A percentile compares a stretch with the other conserved stretches of the same genome.
These are phyloP conservation scores for Loxodonta africana DNA, from an alignment of 2,113 vertebrate species.

Conservation along the genomic window DNA sequence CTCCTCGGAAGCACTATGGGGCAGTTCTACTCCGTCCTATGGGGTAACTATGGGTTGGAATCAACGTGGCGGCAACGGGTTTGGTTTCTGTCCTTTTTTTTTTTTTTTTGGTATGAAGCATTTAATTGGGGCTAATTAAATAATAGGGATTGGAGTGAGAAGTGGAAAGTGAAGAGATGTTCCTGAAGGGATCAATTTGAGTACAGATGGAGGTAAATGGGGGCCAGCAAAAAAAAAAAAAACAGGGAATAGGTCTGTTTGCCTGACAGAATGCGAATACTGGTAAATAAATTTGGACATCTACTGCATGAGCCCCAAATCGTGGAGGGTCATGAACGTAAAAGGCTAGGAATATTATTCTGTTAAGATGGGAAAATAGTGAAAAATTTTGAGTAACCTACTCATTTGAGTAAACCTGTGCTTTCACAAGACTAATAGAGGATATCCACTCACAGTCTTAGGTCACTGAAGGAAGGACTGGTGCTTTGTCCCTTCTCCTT, in stretches of 20 bases:
- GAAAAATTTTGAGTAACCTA: not conserved
- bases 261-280: not conserved
- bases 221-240: not conserved
- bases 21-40: no score
- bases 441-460: not conserved
- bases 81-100: no score
- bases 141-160: not conserved
- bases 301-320: fast-evolving
- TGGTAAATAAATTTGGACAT: not conserved
- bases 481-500: not conserved
- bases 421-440: not conserved
- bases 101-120: no score
- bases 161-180: not conserved
- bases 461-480: not conserved
- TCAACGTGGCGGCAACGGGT: no score
- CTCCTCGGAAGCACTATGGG: no score
- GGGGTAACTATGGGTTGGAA: no score
- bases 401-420: not conserved
- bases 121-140: not conserved
- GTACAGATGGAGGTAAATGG: not conserved
- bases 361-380: slow-evolving; percentile 1
- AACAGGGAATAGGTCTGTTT: not conserved
- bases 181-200: not conserved
- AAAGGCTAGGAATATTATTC: slow-evolving; percentile 4
- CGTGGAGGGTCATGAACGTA: not conserved